Evolutionary conservation across 2,888 invertebrate genomes (phyloP).

Genomic region (Phyllotreta cruciferae): DNA sequence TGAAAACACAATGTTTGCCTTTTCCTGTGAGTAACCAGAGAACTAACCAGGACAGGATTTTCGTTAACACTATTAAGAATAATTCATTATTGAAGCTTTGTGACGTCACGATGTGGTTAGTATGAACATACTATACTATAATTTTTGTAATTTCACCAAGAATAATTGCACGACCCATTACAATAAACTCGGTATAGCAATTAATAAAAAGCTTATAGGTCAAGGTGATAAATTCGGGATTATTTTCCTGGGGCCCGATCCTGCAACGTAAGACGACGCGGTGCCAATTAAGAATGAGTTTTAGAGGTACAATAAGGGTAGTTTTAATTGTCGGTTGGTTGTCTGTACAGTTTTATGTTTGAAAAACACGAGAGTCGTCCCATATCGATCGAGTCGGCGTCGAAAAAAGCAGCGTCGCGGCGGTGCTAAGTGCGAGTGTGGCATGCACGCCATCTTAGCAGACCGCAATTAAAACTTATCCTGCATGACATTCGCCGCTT

Average conservation of each 20-base stretch:
- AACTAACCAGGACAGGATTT: not conserved
- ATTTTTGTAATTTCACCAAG: too few relatives aligned
- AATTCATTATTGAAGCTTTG: not conserved
- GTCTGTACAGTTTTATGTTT: conserved; percentile 57
- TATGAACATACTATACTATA: too few relatives aligned
- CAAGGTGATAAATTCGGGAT: not conserved
- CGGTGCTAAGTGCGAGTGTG: conserved; percentile 62
- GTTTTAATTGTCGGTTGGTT: conserved; percentile 50
- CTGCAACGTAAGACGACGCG: conserved; percentile 40
- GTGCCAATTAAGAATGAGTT: conserved; percentile 44
- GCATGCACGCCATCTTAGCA: conserved; percentile 63
- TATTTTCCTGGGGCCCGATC: conserved; percentile 16
- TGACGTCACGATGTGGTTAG: not conserved
- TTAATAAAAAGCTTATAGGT: not conserved
- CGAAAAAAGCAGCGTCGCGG: conserved; percentile 60
- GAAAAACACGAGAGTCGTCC: conserved; percentile 59
- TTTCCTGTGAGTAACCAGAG: not conserved
- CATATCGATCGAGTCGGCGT: conserved; percentile 54
- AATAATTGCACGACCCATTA: too few relatives aligned
- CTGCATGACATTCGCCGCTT: conserved; percentile 32
- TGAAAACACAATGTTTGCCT: conserved; percentile 5
- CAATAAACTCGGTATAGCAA: conserved; percentile 1
- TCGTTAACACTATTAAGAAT: not conserved
- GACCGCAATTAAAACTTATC: conserved; percentile 59
- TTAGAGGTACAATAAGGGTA: conserved; percentile 45